Evolutionary conservation across 2,888 invertebrate species (phyloP), one percentile per base, ranked within the genome.

Genomic region (Ichneumoninae sp.): DNA sequence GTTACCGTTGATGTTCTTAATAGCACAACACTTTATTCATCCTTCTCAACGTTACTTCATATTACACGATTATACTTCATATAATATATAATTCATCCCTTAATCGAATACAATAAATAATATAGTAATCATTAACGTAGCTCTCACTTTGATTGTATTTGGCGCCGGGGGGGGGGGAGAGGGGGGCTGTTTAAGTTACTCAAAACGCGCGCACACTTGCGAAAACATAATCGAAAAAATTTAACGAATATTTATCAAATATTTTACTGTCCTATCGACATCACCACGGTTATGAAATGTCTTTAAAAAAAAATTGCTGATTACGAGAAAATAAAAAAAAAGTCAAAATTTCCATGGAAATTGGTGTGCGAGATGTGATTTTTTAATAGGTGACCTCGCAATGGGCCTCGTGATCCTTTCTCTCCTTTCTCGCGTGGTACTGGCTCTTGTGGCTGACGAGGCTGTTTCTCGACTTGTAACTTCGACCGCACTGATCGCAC

Each of bases 401-500:
- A 5, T 89, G 86, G 16, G 80, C 87, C 77, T 91, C 91, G 80
- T 88, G 87, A 57, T 90, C 93, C 88, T 90, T 91, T 70, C 89
- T 89, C n/a, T 90, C 91, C 87, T 91, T 92, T 86, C 88, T 91
- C 87, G 89, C 94, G 89, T 94, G 94, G 89, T 94, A 94, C 89
- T 94, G 94, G 86, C 94, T 94, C 88, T 94, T 94, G 89, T 94
- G 94, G 86, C 94, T 94, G 89, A 94, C 93, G 78, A 94, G 90
- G 86, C 94, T 94, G 89, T 94, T 94, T 78, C 94, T 91, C 47
- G 94, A 94, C 76, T 94, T 94, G 90, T 94, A 94, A 77, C 92
- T 93, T 70, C 94, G 92, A 82, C 94, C 94, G 90, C 94, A 94
- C 71, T 94, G 92, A 85, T 94, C 94, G 88, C 94, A 94, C 30